phyloP scores from a whole-genome alignment of 2,113 vertebrate species.

The Coptodon rendalli region DNA sequence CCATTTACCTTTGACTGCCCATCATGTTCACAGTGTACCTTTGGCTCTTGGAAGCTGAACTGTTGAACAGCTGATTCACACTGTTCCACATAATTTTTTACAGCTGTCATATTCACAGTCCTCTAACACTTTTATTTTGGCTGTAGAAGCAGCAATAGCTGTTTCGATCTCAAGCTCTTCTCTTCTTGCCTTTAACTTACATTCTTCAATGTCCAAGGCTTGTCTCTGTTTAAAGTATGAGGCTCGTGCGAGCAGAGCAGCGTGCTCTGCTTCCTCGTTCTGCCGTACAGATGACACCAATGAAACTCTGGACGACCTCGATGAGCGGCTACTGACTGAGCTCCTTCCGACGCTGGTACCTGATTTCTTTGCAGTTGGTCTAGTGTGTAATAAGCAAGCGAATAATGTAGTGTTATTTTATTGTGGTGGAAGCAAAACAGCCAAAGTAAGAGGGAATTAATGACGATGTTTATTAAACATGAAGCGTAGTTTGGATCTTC shows the following conservation, averaged over 20 bases:
- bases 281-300: rapidly evolving
- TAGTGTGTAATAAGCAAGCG: background rate
- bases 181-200: background rate
- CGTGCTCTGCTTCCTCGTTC: rapidly evolving
- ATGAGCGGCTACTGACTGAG: background rate
- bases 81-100: background rate
- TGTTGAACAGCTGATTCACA: rapidly evolving
- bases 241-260: rapidly evolving
- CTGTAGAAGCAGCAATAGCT: background rate
- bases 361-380: rapidly evolving
- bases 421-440: too few relatives aligned
- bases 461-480: too few relatives aligned
- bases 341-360: rapidly evolving
- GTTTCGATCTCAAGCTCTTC: background rate
- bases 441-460: too few relatives aligned
- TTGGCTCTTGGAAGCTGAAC: background rate
- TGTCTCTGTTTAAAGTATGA: background rate
- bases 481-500: too few relatives aligned
- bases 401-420: too few relatives aligned
- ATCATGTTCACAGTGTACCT: rapidly evolving
- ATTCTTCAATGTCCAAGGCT: background rate
- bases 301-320: rapidly evolving
- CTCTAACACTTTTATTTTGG: background rate
- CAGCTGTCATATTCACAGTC: rapidly evolving
- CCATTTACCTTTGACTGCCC: background rate